Conservation (phyloP, 2,888 invertebrate species). For the Sericinus montela region DNA sequence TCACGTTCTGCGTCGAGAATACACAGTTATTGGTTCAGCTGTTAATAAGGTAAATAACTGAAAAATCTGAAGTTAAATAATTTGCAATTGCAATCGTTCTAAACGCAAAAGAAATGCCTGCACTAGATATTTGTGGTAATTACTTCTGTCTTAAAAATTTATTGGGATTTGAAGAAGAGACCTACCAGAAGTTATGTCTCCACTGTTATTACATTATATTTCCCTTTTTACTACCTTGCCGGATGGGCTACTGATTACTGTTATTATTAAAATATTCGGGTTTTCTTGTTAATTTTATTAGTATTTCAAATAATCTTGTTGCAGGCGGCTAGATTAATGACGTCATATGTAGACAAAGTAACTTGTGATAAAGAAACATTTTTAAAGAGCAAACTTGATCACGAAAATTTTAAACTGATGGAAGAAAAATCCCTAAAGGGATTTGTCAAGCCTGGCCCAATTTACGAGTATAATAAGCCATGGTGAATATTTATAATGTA, state of each 20-base stretch:
- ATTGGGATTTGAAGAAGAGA: no score
- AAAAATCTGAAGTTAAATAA: no score
- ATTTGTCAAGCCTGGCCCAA: constrained; percentile 80
- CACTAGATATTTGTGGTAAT: no score
- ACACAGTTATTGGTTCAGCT: constrained; percentile 85
- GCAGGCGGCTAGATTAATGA: constrained; percentile 83
- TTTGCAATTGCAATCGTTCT: no score
- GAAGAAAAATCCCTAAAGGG: constrained; percentile 79
- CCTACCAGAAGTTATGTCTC: no score
- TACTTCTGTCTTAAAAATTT: no score
- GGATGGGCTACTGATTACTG: no score
- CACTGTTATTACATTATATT: no score
- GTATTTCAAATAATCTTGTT: neutral
- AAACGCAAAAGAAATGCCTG: no score
- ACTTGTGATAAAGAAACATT: constrained; percentile 83
- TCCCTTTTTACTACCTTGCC: no score
- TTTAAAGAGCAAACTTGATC: constrained; percentile 81
- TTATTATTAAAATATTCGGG: no score
- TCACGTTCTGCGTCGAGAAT: constrained; percentile 84
- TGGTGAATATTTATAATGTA: constrained; percentile 29
- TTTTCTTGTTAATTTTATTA: no score
- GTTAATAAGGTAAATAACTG: constrained; percentile 79
- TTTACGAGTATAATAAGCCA: constrained; percentile 77
- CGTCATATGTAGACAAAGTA: constrained; percentile 78
- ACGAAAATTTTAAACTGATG: constrained; percentile 79